A percentile compares a stretch with the other conserved stretches of the same genome.
These are phyloP conservation scores for Nasonia longicornis DNA, from an alignment of 1,140 invertebrate species.

Conservation along the genomic window DNA sequence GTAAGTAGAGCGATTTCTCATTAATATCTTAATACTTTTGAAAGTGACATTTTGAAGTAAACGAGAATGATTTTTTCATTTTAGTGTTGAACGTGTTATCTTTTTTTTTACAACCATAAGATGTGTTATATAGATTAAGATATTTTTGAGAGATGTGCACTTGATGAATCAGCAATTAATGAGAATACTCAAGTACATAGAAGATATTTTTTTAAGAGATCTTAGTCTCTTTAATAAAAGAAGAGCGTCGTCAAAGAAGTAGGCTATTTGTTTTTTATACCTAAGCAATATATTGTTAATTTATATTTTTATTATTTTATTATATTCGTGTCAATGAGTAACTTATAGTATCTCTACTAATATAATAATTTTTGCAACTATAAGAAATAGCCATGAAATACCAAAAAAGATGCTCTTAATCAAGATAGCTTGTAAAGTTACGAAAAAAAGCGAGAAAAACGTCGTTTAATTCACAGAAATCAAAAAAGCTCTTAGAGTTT, in stretches of 20 bases:
- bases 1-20: constrained; percentile 2
- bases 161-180: constrained; percentile 12
- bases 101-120: background rate
- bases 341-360: constrained; percentile 20
- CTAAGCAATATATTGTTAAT: constrained; percentile 23
- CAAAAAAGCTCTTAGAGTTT: background rate
- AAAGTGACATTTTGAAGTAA: background rate
- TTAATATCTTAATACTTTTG: background rate
- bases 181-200: constrained; percentile 30
- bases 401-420: background rate
- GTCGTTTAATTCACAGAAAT: background rate
- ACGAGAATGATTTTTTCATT: background rate
- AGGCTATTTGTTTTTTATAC: constrained; percentile 32
- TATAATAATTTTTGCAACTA: background rate
- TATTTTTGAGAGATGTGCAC: constrained; percentile 3
- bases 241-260: background rate
- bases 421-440: background rate
- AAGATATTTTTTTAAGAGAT: constrained; percentile 16
- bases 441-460: background rate
- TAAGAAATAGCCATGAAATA: background rate
- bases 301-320: constrained; percentile 33
- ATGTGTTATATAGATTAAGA: constrained; percentile 2
- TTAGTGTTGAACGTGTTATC: background rate
- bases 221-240: constrained; percentile 32
- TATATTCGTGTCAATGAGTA: background rate